Base-by-base conservation (phyloP, 2,888 invertebrate species). In the Sycophila texana region DNA sequence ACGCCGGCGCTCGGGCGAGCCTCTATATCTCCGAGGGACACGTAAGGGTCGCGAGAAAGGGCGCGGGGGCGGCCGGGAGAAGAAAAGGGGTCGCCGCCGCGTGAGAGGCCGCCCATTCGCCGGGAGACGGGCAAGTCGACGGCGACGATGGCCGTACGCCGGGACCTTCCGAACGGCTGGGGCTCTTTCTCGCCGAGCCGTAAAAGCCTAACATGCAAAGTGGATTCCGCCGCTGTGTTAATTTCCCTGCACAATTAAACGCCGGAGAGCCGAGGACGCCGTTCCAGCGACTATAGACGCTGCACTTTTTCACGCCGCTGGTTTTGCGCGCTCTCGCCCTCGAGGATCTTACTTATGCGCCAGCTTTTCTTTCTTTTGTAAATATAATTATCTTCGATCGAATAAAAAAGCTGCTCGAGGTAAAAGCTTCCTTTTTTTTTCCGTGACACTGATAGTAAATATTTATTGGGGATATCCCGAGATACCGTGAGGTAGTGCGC, bases 171-270 rank as follows among this genome's bases (percentile, higher is more conserved):
- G 67, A 61, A 60, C 60, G 49, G 20, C 72, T 58, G 55, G 61
- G 39, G 65, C 67, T 68, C 22, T 58, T 75, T 55, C 58, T 30
- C 68, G 22, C 51, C 18, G 80, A 81, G 82, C 84, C 85, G 86
- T 86, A 86, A 88, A 86, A 85, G 86, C 83, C 85, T 85, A 86
- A 87, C 77, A 88, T 86, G 85, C 84, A 84, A 86, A 86, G 84
- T 85, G 83, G 84, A 86, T 84, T 86, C 83, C 84, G 83, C 16
- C 30, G 68, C 83, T 81, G 73, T 85, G 83, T 85, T 88, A 85
- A 87, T 88, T 87, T 85, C 83, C 83, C 85, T 83, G 83, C 82
- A 80, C 84, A 83, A 87, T 87, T 87, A 87, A 86, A 84, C 83
- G 80, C 61, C 55, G 51, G 39, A 58, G 20, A 67, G 30, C 22